Conservation (phyloP, 2,888 invertebrate genomes). For the Acrobasis suavella region DNA sequence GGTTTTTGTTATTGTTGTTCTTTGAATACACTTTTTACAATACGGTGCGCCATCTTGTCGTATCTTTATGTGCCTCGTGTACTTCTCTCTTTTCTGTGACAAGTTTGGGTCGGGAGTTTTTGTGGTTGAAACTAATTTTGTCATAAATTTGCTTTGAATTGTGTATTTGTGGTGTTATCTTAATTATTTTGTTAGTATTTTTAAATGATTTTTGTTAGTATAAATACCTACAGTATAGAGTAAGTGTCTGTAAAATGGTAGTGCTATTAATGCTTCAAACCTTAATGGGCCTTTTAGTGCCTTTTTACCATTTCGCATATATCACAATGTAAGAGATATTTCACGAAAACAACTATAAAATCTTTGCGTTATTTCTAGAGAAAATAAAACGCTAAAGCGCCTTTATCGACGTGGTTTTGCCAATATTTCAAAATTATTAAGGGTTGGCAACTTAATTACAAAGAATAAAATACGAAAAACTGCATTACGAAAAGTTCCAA, state of each 20-base stretch:
- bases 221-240: no score
- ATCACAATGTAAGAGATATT: no score
- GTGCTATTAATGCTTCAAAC: no score
- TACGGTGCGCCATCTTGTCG: conserved; percentile 12
- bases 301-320: no score
- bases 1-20: conserved; percentile 23
- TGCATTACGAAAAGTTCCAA: neutral
- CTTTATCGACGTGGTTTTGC: neutral
- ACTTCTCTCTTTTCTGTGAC: neutral
- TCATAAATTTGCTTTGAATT: neutral
- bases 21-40: conserved; percentile 20
- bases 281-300: no score
- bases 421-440: conserved; percentile 24
- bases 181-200: neutral
- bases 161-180: neutral
- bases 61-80: conserved; percentile 14
- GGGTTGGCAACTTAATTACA: neutral
- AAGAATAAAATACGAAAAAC: no score
- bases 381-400: neutral
- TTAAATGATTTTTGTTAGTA: no score
- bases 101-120: neutral
- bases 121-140: neutral
- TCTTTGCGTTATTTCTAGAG: no score
- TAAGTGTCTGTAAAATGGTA: no score
- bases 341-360: no score